Evolutionary conservation across 1,140 invertebrate genomes (phyloP), one percentile per base, ranked within the genome.

Genomic region (Saccostrea glomerata): DNA sequence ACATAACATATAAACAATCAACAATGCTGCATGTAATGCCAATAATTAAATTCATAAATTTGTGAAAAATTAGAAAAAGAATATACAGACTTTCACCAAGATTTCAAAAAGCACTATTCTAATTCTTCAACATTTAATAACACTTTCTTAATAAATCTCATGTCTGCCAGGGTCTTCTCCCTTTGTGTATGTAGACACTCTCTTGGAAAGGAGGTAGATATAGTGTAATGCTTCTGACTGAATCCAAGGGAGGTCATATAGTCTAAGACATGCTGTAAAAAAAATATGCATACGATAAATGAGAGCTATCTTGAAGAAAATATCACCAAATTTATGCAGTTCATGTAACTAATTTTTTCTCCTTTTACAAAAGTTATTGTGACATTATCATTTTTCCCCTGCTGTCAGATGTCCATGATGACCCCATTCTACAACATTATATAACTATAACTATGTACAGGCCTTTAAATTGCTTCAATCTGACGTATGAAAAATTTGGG

Each of bases 161-260:
- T 60, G 30, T 92, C 88, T 20, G 4, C 82, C 56, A 92, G 88
- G 58, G 92, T 91, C 60, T 40, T 17, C 20, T 90, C 84, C 73
- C 60, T 87, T 89, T 91, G 85, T 15, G 89, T 63, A n/a, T 82
- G 82, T 9, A 92, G 85, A 84, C 82, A 86, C 9, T 86, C 82
- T 3, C 92, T 85, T 20, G 92, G 92, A 63, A 88, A 92, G 12
- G 89, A 89, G n/a, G 88, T 92, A 54, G 77, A 87, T 25, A 92
- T 56, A 20, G 91, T 91, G 56, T 91, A 91, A 60, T 84, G 73
- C 25, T 82, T 90, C 84, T 91, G 90, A 55, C 84, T 90, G 85
- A 90, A 92, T 17, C 92, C 92, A 11, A 91, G 54, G 63, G 88
- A 89, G 12, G 92, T 91, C 87, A 92, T 92, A 87, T 89, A 92